Evolutionary conservation across 2,113 vertebrate species (phyloP), one percentile per base, ranked within the genome.

Genomic region (Menidia beryllina): DNA sequence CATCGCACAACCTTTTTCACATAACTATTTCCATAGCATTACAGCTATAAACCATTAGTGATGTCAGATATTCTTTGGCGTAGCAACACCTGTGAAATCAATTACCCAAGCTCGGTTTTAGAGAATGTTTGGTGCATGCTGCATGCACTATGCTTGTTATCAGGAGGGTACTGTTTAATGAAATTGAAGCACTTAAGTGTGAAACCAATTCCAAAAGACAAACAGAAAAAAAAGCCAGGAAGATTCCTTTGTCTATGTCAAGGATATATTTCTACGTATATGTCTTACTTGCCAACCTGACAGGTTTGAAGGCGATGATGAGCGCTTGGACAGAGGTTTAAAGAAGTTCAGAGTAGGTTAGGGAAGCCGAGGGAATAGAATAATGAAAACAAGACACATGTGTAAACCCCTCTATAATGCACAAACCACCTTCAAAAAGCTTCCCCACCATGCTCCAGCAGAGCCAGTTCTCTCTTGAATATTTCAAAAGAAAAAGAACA

Each of bases 161-260:
- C 79, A 63, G 49, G 55, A 76, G 49, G 43, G 64, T 30, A 71
- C 49, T 5, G 68, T 57, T 61, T 65, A 72, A 88, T 83, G 45
- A 65, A 71, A 82, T 79, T 62, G 34, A 43, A 69, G 76, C 48
- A 21, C 69, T 47, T 80, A 64, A 79, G 60, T 79, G 69, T 74
- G 78, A 86, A 81, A 76, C 45, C 57, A 84, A 80, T 76, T 54
- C 62, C 51, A 50, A 56, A 72, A n/a, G n/a, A n/a, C n/a, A n/a
- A n/a, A n/a, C n/a, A n/a, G n/a, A n/a, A n/a, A n/a, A n/a, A n/a
- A n/a, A n/a, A n/a, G 26, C 20, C 11, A 58, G 51, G 12, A 27
- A 64, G 47, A 25, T 57, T 17, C 38, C 10, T 43, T 38, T 43
- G 50, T 24, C 24, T 41, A 23, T 43, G 50, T 13, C 10, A 9